phyloP scores from a whole-genome alignment of 2,797 vertebrate genomes.

The Pelodytes ibericus region DNA sequence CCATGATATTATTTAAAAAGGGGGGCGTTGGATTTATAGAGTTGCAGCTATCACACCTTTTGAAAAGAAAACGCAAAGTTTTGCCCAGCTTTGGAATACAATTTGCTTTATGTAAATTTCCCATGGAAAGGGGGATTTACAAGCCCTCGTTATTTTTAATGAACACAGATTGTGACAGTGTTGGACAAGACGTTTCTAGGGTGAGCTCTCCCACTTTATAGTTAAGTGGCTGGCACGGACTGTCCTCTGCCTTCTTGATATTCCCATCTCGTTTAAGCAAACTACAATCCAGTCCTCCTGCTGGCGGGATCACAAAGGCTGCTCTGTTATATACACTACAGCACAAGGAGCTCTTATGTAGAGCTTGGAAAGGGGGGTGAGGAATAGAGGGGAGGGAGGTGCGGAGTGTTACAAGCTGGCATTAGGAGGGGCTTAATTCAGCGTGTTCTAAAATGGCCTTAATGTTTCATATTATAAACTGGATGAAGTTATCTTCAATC shows the following conservation, averaged over 20 bases:
- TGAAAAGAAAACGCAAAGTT: too few species aligned
- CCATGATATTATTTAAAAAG: too few species aligned
- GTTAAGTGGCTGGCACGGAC: constrained; percentile 1
- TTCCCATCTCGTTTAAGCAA: constrained; percentile 43
- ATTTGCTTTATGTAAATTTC: too few species aligned
- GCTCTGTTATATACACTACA: constrained; percentile 56
- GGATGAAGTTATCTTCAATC: too few species aligned
- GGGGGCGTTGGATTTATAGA: too few species aligned
- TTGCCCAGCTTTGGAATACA: too few species aligned
- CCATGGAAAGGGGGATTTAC: not conserved
- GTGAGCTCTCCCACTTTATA: constrained; percentile 2
- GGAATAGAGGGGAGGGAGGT: not conserved
- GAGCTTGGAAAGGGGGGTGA: constrained; percentile 1
- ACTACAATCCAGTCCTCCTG: constrained; percentile 16
- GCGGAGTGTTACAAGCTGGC: constrained; percentile 27
- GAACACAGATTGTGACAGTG: not conserved
- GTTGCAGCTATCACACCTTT: too few species aligned
- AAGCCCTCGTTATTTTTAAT: not conserved
- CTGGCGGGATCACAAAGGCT: constrained; percentile 57
- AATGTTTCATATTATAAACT: too few species aligned
- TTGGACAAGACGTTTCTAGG: not conserved
- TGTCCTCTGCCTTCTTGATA: constrained; percentile 29
- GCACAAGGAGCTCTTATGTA: constrained; percentile 52
- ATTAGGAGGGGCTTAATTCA: constrained; percentile 8
- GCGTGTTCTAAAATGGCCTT: too few species aligned